Percentiles rank a stretch among this genome's conserved stretches.
Evolutionary conservation across 1,140 invertebrate genomes (phyloP).

Genomic region (Cherax quadricarinatus): DNA sequence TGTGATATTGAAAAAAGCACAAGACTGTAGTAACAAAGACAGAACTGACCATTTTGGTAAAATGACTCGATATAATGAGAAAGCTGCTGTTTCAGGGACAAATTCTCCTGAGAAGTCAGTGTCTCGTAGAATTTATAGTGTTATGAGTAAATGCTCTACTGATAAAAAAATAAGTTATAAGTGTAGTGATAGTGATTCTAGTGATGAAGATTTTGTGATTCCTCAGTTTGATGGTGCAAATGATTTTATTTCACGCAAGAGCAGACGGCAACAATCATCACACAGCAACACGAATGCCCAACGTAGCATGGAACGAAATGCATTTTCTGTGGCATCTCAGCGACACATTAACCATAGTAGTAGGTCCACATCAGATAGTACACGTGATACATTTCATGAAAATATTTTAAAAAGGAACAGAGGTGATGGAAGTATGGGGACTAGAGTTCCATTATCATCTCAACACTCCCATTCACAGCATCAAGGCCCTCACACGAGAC

Average conservation of each 20-base stretch:
- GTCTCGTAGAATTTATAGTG: neutral
- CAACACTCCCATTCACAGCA: slow-evolving; percentile 12
- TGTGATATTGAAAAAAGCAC: slow-evolving; percentile 5
- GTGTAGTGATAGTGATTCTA: slow-evolving; percentile 29
- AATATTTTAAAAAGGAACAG: slow-evolving; percentile 36
- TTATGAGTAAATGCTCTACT: neutral
- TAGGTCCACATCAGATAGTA: neutral
- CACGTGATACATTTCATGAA: slow-evolving; percentile 22
- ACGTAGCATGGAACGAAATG: too few relatives aligned
- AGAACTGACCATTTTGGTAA: neutral
- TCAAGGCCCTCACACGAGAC: slow-evolving; percentile 8
- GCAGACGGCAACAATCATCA: neutral
- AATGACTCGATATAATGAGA: neutral
- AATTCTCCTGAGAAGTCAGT: neutral
- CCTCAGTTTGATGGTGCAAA: slow-evolving; percentile 66
- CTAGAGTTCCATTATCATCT: neutral
- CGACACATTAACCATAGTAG: slow-evolving; percentile 1
- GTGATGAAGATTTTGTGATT: slow-evolving; percentile 55
- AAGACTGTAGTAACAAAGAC: neutral
- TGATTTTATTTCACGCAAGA: slow-evolving; percentile 32
- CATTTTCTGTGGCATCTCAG: slow-evolving; percentile 3
- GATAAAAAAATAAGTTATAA: neutral
- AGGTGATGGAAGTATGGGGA: neutral
- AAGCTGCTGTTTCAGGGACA: neutral
- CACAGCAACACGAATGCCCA: neutral